A percentile compares a stretch with the other conserved stretches of the same genome.
Evolutionary conservation across 2,797 vertebrate species (phyloP).

Genomic region (Xyrichtys novacula): DNA sequence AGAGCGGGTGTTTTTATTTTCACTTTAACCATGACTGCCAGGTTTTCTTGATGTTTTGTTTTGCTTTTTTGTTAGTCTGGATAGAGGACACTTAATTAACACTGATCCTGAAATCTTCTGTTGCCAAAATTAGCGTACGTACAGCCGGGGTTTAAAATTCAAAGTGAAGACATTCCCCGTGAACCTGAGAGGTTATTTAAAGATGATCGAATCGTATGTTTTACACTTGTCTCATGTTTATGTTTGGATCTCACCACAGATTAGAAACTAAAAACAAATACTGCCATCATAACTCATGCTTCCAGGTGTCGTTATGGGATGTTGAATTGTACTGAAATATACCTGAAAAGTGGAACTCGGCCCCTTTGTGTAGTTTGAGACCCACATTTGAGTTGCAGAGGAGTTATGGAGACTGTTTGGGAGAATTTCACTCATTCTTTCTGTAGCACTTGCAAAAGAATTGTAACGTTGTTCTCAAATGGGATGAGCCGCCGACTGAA

Average conservation of each 20-base stretch:
- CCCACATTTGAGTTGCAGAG: slow-evolving; percentile 39
- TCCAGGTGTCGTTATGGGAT: slow-evolving; percentile 57
- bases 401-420: slow-evolving; percentile 32
- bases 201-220: slow-evolving; percentile 57
- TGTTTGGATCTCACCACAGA: slow-evolving; percentile 51
- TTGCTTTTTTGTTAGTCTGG: slow-evolving; percentile 65
- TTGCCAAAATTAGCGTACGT: slow-evolving; percentile 78
- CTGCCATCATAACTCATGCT: slow-evolving; percentile 72
- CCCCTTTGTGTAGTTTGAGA: slow-evolving; percentile 48
- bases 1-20: slow-evolving; percentile 61
- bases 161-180: slow-evolving; percentile 52
- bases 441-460: slow-evolving; percentile 71
- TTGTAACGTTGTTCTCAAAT: slow-evolving; percentile 42
- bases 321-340: slow-evolving; percentile 49
- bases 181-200: slow-evolving; percentile 48
- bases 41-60: slow-evolving; percentile 73
- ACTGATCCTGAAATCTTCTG: slow-evolving; percentile 70
- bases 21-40: slow-evolving; percentile 79
- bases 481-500: slow-evolving; percentile 48
- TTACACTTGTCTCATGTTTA: slow-evolving; percentile 62
- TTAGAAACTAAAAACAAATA: slow-evolving; percentile 34
- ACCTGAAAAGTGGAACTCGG: slow-evolving; percentile 34
- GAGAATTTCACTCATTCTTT: slow-evolving; percentile 46
- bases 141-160: slow-evolving; percentile 56
- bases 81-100: slow-evolving; percentile 67